These are phyloP conservation scores for Helicoverpa armigera DNA, from an alignment of 1,140 invertebrate genomes.

Conservation along the genomic window DNA sequence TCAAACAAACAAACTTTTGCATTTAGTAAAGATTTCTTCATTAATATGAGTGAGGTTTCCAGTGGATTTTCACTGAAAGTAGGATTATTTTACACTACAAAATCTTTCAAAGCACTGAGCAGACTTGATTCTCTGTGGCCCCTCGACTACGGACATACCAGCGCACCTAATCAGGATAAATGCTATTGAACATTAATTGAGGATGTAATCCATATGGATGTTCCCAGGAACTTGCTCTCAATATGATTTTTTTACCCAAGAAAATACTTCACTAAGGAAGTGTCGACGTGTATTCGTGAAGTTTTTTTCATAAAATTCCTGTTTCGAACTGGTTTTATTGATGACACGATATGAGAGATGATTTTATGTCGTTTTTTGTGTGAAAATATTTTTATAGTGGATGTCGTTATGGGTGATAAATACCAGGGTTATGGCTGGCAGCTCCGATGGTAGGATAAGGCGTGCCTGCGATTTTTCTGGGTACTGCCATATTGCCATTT, in stretches of 20 bases:
- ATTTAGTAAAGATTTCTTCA: no score
- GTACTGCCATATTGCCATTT: slow-evolving; percentile 14
- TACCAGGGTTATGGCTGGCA: slow-evolving; percentile 28
- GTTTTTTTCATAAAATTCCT: slow-evolving; percentile 33
- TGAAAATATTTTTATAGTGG: slow-evolving; percentile 19
- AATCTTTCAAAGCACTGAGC: background rate
- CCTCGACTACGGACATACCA: slow-evolving; percentile 7
- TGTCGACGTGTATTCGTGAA: slow-evolving; percentile 33
- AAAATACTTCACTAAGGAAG: slow-evolving; percentile 43
- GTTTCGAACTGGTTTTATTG: slow-evolving; percentile 9
- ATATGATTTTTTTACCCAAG: slow-evolving; percentile 19
- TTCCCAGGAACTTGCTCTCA: slow-evolving; percentile 40
- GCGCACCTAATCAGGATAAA: slow-evolving; percentile 62
- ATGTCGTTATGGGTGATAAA: slow-evolving; percentile 40
- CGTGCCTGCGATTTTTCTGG: slow-evolving; percentile 30
- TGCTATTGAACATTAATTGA: slow-evolving; percentile 66
- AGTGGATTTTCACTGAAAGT: background rate
- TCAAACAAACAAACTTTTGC: no score
- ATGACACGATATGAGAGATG: slow-evolving; percentile 35
- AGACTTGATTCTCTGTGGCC: background rate
- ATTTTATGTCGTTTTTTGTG: slow-evolving; percentile 39
- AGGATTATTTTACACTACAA: background rate
- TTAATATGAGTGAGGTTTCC: no score
- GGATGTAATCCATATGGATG: slow-evolving; percentile 65
- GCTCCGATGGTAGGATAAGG: slow-evolving; percentile 17